Evolutionary conservation across 2,797 vertebrate species (phyloP), one percentile per base, ranked within the genome.

Genomic region (Aeoliscus strigatus): DNA sequence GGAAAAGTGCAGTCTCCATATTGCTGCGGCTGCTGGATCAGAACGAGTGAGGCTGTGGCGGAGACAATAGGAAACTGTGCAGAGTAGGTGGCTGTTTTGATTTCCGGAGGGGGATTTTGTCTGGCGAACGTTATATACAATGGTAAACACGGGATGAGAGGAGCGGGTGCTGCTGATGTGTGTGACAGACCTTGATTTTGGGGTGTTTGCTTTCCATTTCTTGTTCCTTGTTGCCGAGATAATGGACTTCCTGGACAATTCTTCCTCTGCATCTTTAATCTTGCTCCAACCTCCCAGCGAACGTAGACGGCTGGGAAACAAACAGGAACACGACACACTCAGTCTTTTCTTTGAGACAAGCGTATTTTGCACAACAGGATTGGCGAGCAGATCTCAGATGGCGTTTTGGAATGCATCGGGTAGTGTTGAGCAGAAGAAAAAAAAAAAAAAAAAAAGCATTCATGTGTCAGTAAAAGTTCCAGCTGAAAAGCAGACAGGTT

Each of bases 391-490:
- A 66, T 60, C 48, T 60, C 59, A 51, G 73, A 61, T 37, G 27
- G 52, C 59, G 70, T 52, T 71, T 75, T 58, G 51, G 65, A 61
- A 57, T 55, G n/a, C n/a, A n/a, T n/a, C 27, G 50, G 44, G 46
- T 77, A 60, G 62, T 77, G 58, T 65, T 54, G 34, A 77, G 70
- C 35, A 64, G 45, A 51, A 56, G 61, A 57, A 70, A 47, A 51
- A 78, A n/a, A n/a, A n/a, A n/a, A n/a, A n/a, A n/a, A n/a, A n/a
- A n/a, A n/a, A n/a, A n/a, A n/a, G n/a, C n/a, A n/a, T 64, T 69
- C 66, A 69, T 72, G 69, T 70, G 78, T 77, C 77, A 73, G 73
- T 81, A 73, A 60, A 51, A 59, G 46, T 79, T 78, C 75, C 78
- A 27, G 23, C 72, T 60, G 79, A 74, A 39, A 70, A 51, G 57